Base-by-base conservation (phyloP, 2,113 vertebrate species). In the Pelecanoides urinatrix region DNA sequence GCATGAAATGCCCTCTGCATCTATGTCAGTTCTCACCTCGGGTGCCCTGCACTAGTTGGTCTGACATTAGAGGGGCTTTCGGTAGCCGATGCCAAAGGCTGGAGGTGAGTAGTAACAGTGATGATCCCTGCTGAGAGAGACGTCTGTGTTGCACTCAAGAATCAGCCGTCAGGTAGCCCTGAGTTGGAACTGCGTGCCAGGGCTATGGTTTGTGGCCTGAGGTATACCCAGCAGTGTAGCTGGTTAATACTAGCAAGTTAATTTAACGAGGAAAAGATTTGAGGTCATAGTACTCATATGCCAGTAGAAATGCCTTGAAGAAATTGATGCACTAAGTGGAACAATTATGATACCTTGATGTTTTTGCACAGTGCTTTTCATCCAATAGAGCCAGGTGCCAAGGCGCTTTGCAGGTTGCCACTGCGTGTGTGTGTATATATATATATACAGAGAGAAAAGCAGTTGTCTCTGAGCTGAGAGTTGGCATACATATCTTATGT, bases 101-200 rank as follows among this genome's bases (percentile, higher is more conserved):
- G 52, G 62, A 84, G 65, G 45, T 42, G 72, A 66, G 47, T 19
- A 62, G 3, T 13, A 65, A 12, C 21, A 84, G 55, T 26, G 34
- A 81, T 6, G 40, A 49, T 90, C 42, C 42, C 74, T 78, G 59
- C 85, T 70, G 77, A 74, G 53, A 95, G 29, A n/a, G 32, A 30
- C 0, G 0, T 16, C 62, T 19, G 58, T 40, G 50, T 18, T 52
- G 36, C 16, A 4, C 61, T 84, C 7, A 7, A 73, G 38, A 68
- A 29, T 49, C 52, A 44, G 79, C 72, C 93, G 76, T 75, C 76
- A 62, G 62, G 56, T 58, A n/a, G 22, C 9, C 4, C 49, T 68
- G 49, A 11, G 2, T 3, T 79, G 68, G 58, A 92, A 3, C 76
- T 36, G 53, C 5, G 5, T n/a, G 26, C 49, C 50, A 73, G 27